Conservation (phyloP, 2,797 vertebrate genomes). For the Ispidina lecontei region DNA sequence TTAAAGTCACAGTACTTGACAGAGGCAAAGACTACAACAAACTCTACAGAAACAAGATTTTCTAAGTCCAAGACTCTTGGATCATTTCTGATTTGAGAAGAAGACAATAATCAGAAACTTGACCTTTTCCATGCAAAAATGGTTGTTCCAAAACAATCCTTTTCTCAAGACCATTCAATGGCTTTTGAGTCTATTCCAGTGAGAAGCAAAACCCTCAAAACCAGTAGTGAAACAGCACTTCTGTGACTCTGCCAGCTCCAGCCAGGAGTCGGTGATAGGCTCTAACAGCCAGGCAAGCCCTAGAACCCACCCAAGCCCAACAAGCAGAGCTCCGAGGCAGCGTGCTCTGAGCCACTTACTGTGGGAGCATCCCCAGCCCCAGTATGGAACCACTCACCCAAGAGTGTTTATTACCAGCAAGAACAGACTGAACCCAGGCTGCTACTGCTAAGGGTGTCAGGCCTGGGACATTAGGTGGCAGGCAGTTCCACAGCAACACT, state of each 20-base stretch:
- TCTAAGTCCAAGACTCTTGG: background rate
- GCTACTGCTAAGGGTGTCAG: background rate
- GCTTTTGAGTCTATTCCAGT: background rate
- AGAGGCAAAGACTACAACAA: background rate
- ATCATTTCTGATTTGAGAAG: background rate
- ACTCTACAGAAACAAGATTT: background rate
- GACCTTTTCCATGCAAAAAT: slow-evolving; percentile 1
- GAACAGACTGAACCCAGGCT: background rate
- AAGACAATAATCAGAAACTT: background rate
- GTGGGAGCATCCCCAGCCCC: background rate
- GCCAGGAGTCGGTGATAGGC: background rate
- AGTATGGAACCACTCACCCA: accelerated
- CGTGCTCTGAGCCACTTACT: accelerated
- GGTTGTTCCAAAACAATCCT: background rate
- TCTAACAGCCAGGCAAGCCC: background rate
- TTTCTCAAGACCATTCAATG: background rate
- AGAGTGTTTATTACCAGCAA: accelerated
- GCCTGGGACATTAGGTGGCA: accelerated
- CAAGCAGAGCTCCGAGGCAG: background rate
- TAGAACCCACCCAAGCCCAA: background rate
- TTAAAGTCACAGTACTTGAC: background rate
- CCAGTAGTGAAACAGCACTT: background rate
- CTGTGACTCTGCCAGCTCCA: background rate
- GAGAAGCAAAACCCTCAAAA: background rate
- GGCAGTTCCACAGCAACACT: background rate